These are phyloP conservation scores for Dryococelus australis DNA, from an alignment of 2,888 invertebrate species.

Conservation along the genomic window DNA sequence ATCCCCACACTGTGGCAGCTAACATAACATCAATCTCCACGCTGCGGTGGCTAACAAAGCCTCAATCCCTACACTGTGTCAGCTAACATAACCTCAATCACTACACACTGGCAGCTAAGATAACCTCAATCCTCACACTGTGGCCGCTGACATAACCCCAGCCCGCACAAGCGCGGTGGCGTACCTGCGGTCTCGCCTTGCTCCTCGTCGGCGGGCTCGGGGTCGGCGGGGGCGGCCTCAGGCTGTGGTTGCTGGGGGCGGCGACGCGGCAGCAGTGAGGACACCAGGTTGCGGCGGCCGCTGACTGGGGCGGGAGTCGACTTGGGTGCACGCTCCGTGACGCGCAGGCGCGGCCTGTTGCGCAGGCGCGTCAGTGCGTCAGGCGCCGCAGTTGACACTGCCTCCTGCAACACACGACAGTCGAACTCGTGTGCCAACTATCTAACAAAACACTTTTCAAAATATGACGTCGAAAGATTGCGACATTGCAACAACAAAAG, in stretches of 20 bases:
- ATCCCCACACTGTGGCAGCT: too few species aligned
- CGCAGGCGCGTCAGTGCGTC: slow-evolving; percentile 59
- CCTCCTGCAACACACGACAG: slow-evolving; percentile 32
- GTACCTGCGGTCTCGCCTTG: neutral
- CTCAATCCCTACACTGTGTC: too few species aligned
- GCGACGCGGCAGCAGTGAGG: slow-evolving; percentile 33
- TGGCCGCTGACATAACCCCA: too few species aligned
- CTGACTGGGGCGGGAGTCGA: slow-evolving; percentile 31
- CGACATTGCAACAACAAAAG: neutral
- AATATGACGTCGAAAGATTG: too few species aligned
- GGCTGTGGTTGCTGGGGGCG: slow-evolving; percentile 24
- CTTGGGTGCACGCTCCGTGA: slow-evolving; percentile 54
- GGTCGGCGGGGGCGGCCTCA: neutral
- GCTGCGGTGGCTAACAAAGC: too few species aligned
- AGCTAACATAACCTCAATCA: too few species aligned
- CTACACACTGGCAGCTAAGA: too few species aligned
- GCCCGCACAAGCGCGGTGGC: neutral
- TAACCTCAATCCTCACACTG: too few species aligned
- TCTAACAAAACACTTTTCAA: too few species aligned
- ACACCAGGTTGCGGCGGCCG: slow-evolving; percentile 34
- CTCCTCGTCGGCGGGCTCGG: neutral
- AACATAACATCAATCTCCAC: too few species aligned
- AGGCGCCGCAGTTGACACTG: slow-evolving; percentile 48
- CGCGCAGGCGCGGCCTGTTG: slow-evolving; percentile 58
- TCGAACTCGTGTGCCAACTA: too few species aligned